Evolutionary conservation across 2,888 invertebrate species (phyloP), one percentile per base, ranked within the genome.

Genomic region (Dinocampus coccinellae): DNA sequence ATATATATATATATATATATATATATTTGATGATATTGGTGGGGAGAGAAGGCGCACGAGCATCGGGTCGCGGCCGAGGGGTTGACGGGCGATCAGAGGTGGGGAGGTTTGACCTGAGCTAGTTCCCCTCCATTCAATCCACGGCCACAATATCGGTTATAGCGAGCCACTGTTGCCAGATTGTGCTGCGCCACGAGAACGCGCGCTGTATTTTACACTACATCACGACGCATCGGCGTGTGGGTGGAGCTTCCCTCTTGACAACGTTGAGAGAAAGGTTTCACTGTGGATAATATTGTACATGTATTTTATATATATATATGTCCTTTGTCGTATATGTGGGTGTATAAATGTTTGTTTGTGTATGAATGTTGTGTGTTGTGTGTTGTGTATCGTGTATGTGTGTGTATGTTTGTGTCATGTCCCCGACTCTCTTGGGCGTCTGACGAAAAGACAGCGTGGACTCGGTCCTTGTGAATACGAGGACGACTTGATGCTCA

Each of bases 41-140:
- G 47, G 70, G 34, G 65, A 29, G 69, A 65, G 67, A 69, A 70
- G 60, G 72, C 64, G 42, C 69, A 39, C 76, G 75, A 71, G 73
- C 58, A 69, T 16, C 26, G 55, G 16, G 57, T 36, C 22, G 22
- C n/a, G n/a, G n/a, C 36, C 20, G 57, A 64, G 47, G 24, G 42
- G 10, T 58, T 53, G 34, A 61, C 62, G 34, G 65, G 22, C 55
- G 68, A 71, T 66, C 66, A 75, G 75, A 76, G 77, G 81, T 76
- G 83, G 85, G 84, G 84, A 83, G 82, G 83, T 84, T 85, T 86
- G 86, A 86, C 85, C 86, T 83, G 86, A 85, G 85, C 86, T 83
- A 85, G 85, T 86, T 85, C 86, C 86, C 86, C 86, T 86, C 86
- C 86, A 83, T 86, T 86, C 85, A 84, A 85, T 86, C 84, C 84